phyloP scores from a whole-genome alignment of 1,140 invertebrate genomes.

The Alviniconcha marisindica region DNA sequence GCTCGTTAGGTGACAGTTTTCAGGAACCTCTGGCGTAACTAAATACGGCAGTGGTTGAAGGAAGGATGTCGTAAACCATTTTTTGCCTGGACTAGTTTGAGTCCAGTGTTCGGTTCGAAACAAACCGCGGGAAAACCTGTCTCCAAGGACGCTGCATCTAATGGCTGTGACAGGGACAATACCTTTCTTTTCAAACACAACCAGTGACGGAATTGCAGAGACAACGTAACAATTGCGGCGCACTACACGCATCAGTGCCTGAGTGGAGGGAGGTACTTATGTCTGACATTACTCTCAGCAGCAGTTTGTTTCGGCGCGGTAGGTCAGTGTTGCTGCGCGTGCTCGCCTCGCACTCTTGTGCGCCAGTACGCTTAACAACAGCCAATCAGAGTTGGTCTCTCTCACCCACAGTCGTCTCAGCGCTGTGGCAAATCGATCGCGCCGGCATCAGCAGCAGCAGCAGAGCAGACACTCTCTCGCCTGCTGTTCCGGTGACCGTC shows the following conservation, averaged over 20 bases:
- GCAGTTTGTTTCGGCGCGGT: too few relatives aligned
- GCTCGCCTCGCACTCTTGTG: neutral
- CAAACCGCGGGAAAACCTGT: too few relatives aligned
- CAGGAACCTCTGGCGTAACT: too few relatives aligned
- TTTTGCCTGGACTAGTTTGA: too few relatives aligned
- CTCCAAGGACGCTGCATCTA: too few relatives aligned
- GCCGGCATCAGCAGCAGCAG: constrained; percentile 28
- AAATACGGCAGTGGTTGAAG: too few relatives aligned
- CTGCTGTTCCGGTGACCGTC: constrained; percentile 41
- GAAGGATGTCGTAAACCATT: too few relatives aligned
- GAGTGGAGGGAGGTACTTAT: neutral
- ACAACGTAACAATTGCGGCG: neutral
- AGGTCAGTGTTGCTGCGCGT: constrained; percentile 13
- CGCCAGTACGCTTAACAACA: neutral
- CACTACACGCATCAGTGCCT: neutral
- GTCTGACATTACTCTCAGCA: neutral
- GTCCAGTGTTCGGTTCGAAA: too few relatives aligned
- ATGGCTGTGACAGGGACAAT: too few relatives aligned
- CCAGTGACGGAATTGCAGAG: neutral
- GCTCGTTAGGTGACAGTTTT: too few relatives aligned
- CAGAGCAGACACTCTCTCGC: constrained; percentile 34
- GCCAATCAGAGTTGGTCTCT: constrained; percentile 2
- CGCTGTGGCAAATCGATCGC: constrained; percentile 35
- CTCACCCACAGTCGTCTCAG: neutral
- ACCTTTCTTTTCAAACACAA: neutral